phyloP scores from a whole-genome alignment of 2,113 vertebrate genomes.

The Pluvianellus socialis region DNA sequence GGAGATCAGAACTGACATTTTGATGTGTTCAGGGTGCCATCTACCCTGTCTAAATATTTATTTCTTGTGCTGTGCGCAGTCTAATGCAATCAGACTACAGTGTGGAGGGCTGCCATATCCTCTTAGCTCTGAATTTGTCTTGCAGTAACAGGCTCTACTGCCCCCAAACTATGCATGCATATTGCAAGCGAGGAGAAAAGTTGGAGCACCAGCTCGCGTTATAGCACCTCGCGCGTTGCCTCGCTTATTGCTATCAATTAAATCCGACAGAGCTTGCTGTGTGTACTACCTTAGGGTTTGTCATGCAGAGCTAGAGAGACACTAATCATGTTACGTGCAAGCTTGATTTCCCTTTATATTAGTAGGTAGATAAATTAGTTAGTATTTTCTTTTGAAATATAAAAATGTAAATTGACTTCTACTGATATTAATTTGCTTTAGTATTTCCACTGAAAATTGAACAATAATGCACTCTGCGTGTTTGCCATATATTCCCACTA shows the following conservation, averaged over 20 bases:
- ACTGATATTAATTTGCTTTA: not conserved
- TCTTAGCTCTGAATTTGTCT: constrained; percentile 71
- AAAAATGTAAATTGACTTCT: not conserved
- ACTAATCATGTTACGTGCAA: rapidly evolving
- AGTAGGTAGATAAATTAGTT: not conserved
- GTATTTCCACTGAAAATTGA: not conserved
- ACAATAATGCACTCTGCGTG: rapidly evolving
- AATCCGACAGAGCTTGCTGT: not conserved
- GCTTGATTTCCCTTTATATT: not conserved
- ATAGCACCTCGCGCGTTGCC: not conserved
- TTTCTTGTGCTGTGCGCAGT: constrained; percentile 66
- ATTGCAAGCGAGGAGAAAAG: not conserved
- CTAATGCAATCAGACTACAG: constrained; percentile 78
- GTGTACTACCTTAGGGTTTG: not conserved
- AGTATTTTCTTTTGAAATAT: not conserved
- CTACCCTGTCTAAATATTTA: constrained; percentile 82
- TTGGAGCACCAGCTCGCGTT: not conserved
- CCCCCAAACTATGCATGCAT: constrained; percentile 8
- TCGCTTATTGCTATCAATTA: not conserved
- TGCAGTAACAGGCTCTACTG: constrained; percentile 22
- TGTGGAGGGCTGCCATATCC: constrained; percentile 76
- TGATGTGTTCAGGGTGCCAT: constrained; percentile 72
- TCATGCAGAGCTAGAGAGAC: not conserved
- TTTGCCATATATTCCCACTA: not conserved
- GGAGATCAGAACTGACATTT: constrained; percentile 75